A percentile compares a stretch with the other conserved stretches of the same genome.
Evolutionary conservation across 37 sponge, comb jelly and placozoan genomes (phyloP).

Genomic region (Beroe ovata): DNA sequence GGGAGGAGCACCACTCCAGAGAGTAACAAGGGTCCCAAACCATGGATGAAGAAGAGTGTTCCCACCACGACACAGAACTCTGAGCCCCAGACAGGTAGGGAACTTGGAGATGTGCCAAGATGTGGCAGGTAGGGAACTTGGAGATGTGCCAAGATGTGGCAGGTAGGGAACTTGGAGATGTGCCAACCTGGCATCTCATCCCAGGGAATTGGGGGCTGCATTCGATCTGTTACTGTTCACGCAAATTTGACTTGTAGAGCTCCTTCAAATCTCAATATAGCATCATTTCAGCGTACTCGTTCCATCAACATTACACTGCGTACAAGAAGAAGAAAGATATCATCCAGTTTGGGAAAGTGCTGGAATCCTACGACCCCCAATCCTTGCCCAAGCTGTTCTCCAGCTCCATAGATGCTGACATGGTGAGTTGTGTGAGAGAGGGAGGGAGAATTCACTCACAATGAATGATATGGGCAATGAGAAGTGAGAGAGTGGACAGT

Average conservation of each 20-base stretch:
- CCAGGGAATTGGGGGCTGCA: no score
- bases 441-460: no score
- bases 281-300: slow-evolving; percentile 34
- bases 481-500: no score
- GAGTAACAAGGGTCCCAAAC: not conserved
- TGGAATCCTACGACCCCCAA: slow-evolving; percentile 26
- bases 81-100: slow-evolving; percentile 12
- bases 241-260: no score
- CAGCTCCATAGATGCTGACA: slow-evolving; percentile 41
- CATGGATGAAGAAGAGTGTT: slow-evolving; percentile 17
- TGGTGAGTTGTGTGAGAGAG: no score
- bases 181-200: no score
- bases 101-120: not conserved
- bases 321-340: slow-evolving; percentile 49
- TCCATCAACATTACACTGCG: slow-evolving; percentile 19
- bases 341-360: slow-evolving; percentile 26
- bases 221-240: no score
- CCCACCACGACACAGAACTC: not conserved
- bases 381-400: slow-evolving; percentile 34
- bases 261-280: no score
- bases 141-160: no score
- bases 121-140: no score
- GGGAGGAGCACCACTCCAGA: not conserved
- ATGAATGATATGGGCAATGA: no score
- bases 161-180: no score